Percentiles rank a stretch among this genome's conserved stretches.
These are phyloP conservation scores for Zootermopsis nevadensis DNA, from an alignment of 2,888 invertebrate species.

Conservation along the genomic window DNA sequence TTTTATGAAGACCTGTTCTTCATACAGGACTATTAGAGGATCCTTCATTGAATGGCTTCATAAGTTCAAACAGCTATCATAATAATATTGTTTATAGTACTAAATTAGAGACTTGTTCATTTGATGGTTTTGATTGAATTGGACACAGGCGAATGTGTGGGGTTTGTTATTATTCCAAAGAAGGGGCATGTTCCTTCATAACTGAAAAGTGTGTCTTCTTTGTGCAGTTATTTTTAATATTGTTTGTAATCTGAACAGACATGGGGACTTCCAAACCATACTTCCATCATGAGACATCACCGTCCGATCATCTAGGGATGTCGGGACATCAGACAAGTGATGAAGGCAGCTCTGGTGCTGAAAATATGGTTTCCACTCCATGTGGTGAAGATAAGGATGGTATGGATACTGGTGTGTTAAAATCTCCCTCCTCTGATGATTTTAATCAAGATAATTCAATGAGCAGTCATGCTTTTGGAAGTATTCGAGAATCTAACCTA, in stretches of 20 bases:
- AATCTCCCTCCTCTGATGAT: constrained; percentile 42
- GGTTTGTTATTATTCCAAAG: too few species aligned
- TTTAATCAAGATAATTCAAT: constrained; percentile 38
- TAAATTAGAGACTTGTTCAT: too few species aligned
- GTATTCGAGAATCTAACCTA: constrained; percentile 51
- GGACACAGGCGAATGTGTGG: too few species aligned
- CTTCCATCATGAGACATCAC: constrained; percentile 35
- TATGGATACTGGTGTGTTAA: constrained; percentile 36
- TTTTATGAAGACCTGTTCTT: too few species aligned
- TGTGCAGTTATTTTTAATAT: neutral
- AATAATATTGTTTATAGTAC: too few species aligned
- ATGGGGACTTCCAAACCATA: constrained; percentile 48
- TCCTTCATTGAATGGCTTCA: too few species aligned
- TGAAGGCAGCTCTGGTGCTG: constrained; percentile 46
- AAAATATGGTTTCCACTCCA: constrained; percentile 25
- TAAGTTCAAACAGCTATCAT: too few species aligned
- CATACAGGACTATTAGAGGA: too few species aligned
- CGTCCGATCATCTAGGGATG: constrained; percentile 23
- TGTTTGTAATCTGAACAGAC: neutral
- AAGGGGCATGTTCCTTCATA: too few species aligned
- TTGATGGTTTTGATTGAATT: too few species aligned
- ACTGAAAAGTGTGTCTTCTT: neutral
- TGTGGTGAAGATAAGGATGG: constrained; percentile 30
- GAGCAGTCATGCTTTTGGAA: constrained; percentile 36
- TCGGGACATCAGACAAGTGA: constrained; percentile 43